These are phyloP conservation scores for Anastrepha ludens DNA, from an alignment of 1,140 invertebrate species.

Conservation along the genomic window DNA sequence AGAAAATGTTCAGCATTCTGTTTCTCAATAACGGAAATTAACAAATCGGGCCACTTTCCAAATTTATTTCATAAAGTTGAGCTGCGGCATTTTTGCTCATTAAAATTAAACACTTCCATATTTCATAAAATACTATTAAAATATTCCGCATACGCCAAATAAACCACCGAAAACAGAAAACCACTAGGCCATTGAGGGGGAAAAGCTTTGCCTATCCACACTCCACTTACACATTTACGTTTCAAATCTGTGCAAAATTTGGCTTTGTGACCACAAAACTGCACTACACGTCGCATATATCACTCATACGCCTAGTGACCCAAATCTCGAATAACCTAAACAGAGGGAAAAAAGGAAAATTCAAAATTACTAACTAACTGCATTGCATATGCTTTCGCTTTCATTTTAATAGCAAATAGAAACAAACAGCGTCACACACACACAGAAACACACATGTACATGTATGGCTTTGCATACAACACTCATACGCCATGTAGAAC, in stretches of 20 bases:
- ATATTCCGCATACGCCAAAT: not conserved
- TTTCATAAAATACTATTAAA: not conserved
- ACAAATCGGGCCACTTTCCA: too few relatives aligned
- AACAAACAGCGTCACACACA: not conserved
- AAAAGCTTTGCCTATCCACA: not conserved
- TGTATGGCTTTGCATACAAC: not conserved
- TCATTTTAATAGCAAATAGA: not conserved
- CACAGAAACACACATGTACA: not conserved
- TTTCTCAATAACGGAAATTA: too few relatives aligned
- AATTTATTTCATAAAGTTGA: too few relatives aligned
- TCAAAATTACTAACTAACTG: not conserved
- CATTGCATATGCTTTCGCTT: not conserved
- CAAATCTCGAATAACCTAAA: not conserved
- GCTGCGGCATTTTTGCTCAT: too few relatives aligned
- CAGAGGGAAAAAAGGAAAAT: not conserved
- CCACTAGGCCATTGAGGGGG: not conserved
- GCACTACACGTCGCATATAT: not conserved
- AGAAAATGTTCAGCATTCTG: too few relatives aligned
- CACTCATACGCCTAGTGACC: conserved; percentile 39
- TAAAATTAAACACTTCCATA: too few relatives aligned
- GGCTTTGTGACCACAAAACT: conserved; percentile 22
- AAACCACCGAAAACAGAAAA: not conserved
- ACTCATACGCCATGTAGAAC: not conserved
- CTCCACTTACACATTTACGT: not conserved
- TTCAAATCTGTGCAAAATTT: conserved; percentile 17